Conservation (phyloP, 2,113 vertebrate species). For the Scopus umbretta region DNA sequence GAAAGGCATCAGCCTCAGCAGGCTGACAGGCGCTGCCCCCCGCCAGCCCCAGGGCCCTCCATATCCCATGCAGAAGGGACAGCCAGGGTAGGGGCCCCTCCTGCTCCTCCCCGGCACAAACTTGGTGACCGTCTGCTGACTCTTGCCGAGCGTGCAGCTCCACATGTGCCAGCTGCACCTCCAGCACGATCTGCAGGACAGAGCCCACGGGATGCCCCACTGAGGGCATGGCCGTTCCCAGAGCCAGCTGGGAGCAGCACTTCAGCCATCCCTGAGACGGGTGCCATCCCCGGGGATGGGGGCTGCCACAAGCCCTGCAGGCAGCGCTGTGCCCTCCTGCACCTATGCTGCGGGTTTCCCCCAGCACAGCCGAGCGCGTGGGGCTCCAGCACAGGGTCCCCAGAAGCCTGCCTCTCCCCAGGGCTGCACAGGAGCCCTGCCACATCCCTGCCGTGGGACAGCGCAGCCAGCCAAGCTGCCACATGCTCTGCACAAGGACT, state of each 20-base stretch:
- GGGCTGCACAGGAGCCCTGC: background rate
- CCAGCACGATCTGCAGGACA: background rate
- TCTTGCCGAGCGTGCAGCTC: accelerated
- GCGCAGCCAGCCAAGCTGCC: background rate
- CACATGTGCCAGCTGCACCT: accelerated
- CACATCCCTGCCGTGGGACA: accelerated
- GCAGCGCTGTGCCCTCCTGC: background rate
- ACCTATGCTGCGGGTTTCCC: background rate
- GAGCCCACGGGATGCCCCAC: background rate
- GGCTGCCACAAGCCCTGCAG: background rate
- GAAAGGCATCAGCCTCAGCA: conserved; percentile 34
- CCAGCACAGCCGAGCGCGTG: accelerated
- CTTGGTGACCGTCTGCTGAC: background rate
- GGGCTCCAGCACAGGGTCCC: background rate
- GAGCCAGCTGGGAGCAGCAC: background rate
- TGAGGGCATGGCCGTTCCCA: accelerated
- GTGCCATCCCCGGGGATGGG: background rate
- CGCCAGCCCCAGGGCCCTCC: background rate
- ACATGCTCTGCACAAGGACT: no score
- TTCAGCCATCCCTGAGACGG: background rate
- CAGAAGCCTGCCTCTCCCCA: background rate
- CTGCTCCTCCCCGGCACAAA: background rate
- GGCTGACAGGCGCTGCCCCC: conserved; percentile 9
- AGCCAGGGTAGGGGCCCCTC: background rate
- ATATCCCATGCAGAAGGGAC: background rate